A percentile compares a stretch with the other conserved stretches of the same genome.
These are phyloP conservation scores for Sminthopsis crassicaudata DNA, from an alignment of 2,113 vertebrate genomes.

Conservation along the genomic window DNA sequence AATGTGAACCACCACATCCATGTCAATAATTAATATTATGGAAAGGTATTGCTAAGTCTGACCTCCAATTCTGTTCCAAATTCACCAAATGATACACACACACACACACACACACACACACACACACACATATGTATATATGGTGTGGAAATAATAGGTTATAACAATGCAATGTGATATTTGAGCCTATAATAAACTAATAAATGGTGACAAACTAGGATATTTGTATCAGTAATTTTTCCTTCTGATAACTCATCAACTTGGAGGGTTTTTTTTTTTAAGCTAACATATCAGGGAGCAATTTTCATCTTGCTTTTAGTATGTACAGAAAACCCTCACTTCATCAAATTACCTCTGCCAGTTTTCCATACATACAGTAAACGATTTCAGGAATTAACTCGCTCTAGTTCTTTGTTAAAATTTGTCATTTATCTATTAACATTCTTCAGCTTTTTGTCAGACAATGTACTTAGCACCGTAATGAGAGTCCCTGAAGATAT, in stretches of 20 bases:
- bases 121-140: too few species aligned
- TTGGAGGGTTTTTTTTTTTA: conserved; percentile 38
- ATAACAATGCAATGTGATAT: conserved; percentile 27
- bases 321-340: conserved; percentile 70
- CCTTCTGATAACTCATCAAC: conserved; percentile 51
- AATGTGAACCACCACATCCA: not conserved
- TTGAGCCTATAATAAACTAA: conserved; percentile 16
- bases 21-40: not conserved
- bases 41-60: conserved; percentile 32
- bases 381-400: conserved; percentile 75
- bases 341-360: conserved; percentile 73
- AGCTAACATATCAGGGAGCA: conserved; percentile 49
- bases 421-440: conserved; percentile 83
- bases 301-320: conserved; percentile 62
- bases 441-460: conserved; percentile 79
- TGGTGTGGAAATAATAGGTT: conserved; percentile 17
- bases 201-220: conserved; percentile 7
- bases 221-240: conserved; percentile 57
- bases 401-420: conserved; percentile 80
- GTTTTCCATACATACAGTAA: conserved; percentile 75
- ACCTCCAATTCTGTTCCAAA: conserved; percentile 48
- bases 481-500: conserved; percentile 79
- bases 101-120: too few species aligned
- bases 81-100: not conserved
- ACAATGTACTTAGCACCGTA: conserved; percentile 79